Evolutionary conservation across 2,888 invertebrate genomes (phyloP).

Genomic region (Heteromurus nitidus): DNA sequence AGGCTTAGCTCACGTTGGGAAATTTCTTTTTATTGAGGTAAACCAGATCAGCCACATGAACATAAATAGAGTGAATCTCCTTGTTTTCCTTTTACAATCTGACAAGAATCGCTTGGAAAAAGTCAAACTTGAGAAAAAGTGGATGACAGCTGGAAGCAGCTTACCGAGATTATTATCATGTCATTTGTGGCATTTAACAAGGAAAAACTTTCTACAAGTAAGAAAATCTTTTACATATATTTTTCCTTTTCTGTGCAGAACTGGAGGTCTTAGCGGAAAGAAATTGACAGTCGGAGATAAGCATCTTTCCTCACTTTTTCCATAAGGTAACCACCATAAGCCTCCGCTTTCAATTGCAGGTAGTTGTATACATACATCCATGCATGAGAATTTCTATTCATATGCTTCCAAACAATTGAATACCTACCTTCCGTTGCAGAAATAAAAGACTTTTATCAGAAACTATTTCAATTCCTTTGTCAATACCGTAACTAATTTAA

Average conservation of each 20-base stretch:
- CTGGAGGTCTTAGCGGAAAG: neutral
- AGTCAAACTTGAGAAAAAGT: constrained; percentile 18
- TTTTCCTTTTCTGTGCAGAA: neutral
- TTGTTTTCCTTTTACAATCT: neutral
- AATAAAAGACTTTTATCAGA: too few relatives aligned
- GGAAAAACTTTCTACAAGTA: constrained; percentile 11
- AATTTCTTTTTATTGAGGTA: too few relatives aligned
- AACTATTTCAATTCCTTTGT: too few relatives aligned
- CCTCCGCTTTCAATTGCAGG: too few relatives aligned
- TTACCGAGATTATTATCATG: constrained; percentile 43
- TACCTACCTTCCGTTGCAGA: too few relatives aligned
- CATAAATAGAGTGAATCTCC: neutral
- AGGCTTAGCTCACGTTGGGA: neutral
- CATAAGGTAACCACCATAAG: too few relatives aligned
- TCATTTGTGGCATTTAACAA: constrained; percentile 51
- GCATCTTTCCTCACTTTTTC: neutral
- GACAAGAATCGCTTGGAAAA: neutral
- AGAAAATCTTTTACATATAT: neutral
- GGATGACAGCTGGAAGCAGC: constrained; percentile 47
- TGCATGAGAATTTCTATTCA: too few relatives aligned
- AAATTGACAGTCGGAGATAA: neutral
- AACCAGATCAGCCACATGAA: neutral
- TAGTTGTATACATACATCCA: too few relatives aligned
- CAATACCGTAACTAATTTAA: too few relatives aligned
- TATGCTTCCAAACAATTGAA: too few relatives aligned